These are phyloP conservation scores for Suricata suricatta DNA, from an alignment of 2,113 vertebrate species.

Conservation along the genomic window DNA sequence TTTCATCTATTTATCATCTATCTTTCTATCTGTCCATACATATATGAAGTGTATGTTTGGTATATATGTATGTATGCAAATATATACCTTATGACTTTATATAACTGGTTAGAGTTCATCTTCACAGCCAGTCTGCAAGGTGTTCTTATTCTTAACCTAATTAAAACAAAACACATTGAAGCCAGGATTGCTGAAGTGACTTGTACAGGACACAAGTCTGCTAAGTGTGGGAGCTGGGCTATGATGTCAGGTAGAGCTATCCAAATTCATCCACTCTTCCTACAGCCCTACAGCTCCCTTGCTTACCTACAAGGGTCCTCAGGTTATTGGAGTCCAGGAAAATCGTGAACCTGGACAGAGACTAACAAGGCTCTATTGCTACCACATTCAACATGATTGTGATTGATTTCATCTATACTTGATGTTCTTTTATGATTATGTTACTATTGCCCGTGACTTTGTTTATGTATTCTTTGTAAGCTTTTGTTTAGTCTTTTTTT, in stretches of 20 bases:
- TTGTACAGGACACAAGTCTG: too few relatives aligned
- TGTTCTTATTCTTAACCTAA: not conserved
- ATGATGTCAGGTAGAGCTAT: not conserved
- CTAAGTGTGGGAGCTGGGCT: not conserved
- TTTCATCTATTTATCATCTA: too few relatives aligned
- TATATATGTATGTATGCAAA: not conserved
- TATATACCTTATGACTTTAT: not conserved
- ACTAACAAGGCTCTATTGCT: too few relatives aligned
- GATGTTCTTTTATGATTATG: not conserved
- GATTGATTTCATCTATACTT: not conserved
- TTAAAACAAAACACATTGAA: not conserved
- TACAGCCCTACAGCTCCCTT: accelerated
- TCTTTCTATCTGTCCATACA: too few relatives aligned
- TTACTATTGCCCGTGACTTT: not conserved
- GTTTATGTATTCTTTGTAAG: not conserved
- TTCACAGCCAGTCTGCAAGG: not conserved
- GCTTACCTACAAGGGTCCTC: not conserved
- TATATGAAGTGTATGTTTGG: too few relatives aligned
- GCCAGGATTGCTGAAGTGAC: not conserved
- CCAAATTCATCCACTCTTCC: not conserved
- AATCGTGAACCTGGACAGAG: not conserved
- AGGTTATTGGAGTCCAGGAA: not conserved
- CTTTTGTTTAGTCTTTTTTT: not conserved
- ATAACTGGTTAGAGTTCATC: not conserved
- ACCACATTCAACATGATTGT: not conserved